A percentile compares a stretch with the other conserved stretches of the same genome.
Conservation (phyloP, 2,113 vertebrate species). For the Megaceryle torquata region DNA sequence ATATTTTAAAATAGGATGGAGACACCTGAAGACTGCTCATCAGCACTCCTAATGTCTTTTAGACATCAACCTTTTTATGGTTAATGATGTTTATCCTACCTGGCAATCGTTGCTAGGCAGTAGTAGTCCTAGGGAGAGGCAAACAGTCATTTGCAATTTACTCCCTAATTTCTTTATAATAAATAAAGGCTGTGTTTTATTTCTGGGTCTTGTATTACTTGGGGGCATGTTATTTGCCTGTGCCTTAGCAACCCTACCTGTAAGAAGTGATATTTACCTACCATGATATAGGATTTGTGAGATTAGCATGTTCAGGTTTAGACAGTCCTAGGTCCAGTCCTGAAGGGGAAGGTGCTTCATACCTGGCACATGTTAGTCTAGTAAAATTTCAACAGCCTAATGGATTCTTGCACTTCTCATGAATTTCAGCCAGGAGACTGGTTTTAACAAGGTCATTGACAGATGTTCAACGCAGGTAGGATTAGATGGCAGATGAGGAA, state of each 20-base stretch:
- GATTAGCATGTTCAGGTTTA: neutral
- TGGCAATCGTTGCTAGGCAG: constrained; percentile 31
- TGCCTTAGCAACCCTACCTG: neutral
- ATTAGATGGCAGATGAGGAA: neutral
- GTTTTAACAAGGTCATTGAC: neutral
- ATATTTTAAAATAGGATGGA: neutral
- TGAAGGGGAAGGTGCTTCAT: neutral
- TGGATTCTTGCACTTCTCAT: neutral
- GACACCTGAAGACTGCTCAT: neutral
- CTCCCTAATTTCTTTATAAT: constrained; percentile 17
- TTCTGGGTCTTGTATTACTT: neutral
- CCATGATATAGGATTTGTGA: neutral
- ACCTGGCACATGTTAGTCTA: neutral
- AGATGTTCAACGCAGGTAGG: neutral
- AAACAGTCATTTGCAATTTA: constrained; percentile 55
- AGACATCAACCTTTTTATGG: neutral
- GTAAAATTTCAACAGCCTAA: neutral
- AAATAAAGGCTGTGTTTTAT: constrained; percentile 10
- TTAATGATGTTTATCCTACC: constrained; percentile 48
- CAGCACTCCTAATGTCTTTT: neutral
- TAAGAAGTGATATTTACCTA: neutral
- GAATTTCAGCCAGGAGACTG: neutral
- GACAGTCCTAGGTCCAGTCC: neutral
- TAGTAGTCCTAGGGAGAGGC: neutral
- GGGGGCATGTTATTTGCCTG: neutral